Evolutionary conservation across 2,797 vertebrate genomes (phyloP).

Genomic region (Pempheris klunzingeri): DNA sequence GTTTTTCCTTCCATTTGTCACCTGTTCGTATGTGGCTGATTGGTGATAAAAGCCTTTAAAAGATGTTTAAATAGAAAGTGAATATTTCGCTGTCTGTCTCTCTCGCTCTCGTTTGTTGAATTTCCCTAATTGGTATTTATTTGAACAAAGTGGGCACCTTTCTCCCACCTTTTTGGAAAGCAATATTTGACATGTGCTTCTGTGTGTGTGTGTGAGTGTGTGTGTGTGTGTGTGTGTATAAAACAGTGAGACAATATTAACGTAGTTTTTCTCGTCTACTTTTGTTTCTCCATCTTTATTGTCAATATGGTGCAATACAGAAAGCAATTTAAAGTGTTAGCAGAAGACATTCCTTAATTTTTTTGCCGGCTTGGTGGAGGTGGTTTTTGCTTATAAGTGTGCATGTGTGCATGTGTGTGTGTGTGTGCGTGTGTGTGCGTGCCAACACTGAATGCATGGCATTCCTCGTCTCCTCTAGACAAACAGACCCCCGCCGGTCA

Average conservation of each 20-base stretch:
- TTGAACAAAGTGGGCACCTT: background rate
- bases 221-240: background rate
- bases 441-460: conserved; percentile 31
- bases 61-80: background rate
- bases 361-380: background rate
- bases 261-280: background rate
- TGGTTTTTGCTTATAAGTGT: background rate
- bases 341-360: background rate
- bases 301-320: background rate
- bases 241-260: background rate
- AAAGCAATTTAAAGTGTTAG: conserved; percentile 11
- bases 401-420: no score
- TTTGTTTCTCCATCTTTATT: conserved; percentile 4
- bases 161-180: no score
- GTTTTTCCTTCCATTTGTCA: background rate
- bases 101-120: background rate
- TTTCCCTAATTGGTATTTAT: background rate
- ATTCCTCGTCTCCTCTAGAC: conserved; percentile 54
- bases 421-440: conserved; percentile 17
- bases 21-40: background rate
- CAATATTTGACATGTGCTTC: background rate
- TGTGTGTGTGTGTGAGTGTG: background rate
- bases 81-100: background rate
- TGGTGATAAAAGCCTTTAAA: background rate
- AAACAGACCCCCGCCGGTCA: conserved; percentile 42